phyloP scores from a whole-genome alignment of 2,888 invertebrate genomes.

The Epistrophe eligans region DNA sequence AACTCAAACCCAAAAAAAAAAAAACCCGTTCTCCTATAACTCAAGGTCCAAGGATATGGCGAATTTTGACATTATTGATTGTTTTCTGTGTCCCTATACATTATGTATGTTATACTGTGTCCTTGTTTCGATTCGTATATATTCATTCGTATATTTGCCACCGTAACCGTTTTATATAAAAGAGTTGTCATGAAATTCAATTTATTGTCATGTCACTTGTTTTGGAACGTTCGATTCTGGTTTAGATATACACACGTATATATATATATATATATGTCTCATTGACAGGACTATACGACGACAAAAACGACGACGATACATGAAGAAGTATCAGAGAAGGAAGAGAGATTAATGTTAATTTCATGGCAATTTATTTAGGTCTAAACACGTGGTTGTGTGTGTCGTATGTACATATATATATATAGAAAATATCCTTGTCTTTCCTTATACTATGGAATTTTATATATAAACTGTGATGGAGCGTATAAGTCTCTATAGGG shows the following conservation, averaged over 20 bases:
- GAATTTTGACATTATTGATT: constrained; percentile 70
- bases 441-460: constrained; percentile 1
- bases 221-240: constrained; percentile 39
- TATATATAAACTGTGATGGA: neutral
- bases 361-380: constrained; percentile 73
- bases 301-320: neutral
- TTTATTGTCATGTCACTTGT: constrained; percentile 75
- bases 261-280: too few species aligned
- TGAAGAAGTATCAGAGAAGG: constrained; percentile 10
- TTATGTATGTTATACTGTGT: constrained; percentile 1
- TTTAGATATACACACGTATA: constrained; percentile 18
- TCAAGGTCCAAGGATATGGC: constrained; percentile 58
- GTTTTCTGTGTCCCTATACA: constrained; percentile 10
- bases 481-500: neutral
- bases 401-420: neutral
- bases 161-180: constrained; percentile 54
- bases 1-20: neutral
- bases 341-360: constrained; percentile 70
- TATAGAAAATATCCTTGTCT: constrained; percentile 43
- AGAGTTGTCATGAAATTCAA: constrained; percentile 76
- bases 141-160: constrained; percentile 68
- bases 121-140: constrained; percentile 57
- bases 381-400: constrained; percentile 67
- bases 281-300: neutral
- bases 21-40: constrained; percentile 6